Evolutionary conservation across 2,113 vertebrate species (phyloP).

Genomic region (Thinocorus orbignyianus): DNA sequence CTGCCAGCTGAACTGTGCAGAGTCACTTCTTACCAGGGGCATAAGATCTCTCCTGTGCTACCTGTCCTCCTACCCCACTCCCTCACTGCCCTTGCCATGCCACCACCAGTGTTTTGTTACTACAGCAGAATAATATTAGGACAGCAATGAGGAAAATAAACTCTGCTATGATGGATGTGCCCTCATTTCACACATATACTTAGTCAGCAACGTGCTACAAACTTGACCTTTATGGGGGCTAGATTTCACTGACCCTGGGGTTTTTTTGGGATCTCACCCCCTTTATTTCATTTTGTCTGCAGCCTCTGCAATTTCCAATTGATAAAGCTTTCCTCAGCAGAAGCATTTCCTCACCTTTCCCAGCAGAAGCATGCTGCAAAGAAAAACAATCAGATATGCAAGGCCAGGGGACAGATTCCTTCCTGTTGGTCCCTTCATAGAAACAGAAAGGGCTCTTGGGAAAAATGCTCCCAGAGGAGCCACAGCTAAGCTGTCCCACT

Average conservation of each 20-base stretch:
- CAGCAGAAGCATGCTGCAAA: neutral
- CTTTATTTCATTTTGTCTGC: neutral
- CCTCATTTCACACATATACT: neutral
- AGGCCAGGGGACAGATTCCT: neutral
- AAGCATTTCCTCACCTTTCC: neutral
- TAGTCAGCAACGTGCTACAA: neutral
- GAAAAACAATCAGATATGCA: neutral
- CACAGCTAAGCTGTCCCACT: fast-evolving
- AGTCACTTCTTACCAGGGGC: neutral
- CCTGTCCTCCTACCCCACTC: neutral
- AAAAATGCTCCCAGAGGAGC: neutral
- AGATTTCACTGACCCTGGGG: neutral
- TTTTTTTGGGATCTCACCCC: neutral
- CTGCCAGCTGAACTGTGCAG: neutral
- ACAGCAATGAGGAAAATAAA: neutral
- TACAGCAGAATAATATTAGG: neutral
- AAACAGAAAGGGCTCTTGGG: neutral
- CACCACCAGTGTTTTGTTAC: neutral
- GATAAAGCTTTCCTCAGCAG: neutral
- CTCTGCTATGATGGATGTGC: neutral
- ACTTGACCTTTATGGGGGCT: neutral
- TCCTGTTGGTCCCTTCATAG: neutral
- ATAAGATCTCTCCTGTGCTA: neutral
- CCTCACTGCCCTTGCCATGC: neutral
- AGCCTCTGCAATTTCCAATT: neutral